Conservation (phyloP, 2,797 vertebrate genomes). For the Oreochromis mossambicus region DNA sequence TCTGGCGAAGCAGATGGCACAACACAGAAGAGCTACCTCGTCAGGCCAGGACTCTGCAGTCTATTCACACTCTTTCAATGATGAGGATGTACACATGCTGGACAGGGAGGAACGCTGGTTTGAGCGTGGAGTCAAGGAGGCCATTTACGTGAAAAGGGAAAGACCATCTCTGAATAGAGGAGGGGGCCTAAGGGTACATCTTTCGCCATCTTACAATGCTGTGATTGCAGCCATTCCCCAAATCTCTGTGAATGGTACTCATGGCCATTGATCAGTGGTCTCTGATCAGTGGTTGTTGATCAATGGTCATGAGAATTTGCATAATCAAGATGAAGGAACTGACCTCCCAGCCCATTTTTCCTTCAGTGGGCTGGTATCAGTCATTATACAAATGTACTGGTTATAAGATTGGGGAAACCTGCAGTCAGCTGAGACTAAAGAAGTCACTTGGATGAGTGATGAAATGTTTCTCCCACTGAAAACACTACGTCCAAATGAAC, state of each 20-base stretch:
- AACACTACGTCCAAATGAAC: not conserved
- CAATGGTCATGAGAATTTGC: too few relatives aligned
- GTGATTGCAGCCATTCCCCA: too few relatives aligned
- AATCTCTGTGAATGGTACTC: too few relatives aligned
- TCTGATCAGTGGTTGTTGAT: too few relatives aligned
- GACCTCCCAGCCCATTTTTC: too few relatives aligned
- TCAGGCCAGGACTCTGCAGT: not conserved
- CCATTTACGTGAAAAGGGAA: not conserved
- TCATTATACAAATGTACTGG: too few relatives aligned
- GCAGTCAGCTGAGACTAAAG: not conserved
- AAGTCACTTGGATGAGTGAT: not conserved
- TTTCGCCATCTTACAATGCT: not conserved
- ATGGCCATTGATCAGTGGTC: too few relatives aligned
- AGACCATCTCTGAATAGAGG: not conserved
- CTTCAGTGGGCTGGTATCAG: too few relatives aligned
- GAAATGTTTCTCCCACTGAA: not conserved
- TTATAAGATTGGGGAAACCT: too few relatives aligned
- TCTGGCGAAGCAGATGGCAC: not conserved
- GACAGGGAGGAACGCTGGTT: not conserved
- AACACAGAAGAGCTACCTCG: accelerated
- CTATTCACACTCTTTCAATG: not conserved
- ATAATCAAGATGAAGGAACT: too few relatives aligned
- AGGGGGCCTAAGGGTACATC: not conserved
- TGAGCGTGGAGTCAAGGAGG: accelerated
- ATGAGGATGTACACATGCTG: not conserved